Percentiles rank a stretch among this genome's conserved stretches.
These are phyloP conservation scores for Silurus asotus DNA, from an alignment of 2,113 vertebrate species.

Conservation along the genomic window DNA sequence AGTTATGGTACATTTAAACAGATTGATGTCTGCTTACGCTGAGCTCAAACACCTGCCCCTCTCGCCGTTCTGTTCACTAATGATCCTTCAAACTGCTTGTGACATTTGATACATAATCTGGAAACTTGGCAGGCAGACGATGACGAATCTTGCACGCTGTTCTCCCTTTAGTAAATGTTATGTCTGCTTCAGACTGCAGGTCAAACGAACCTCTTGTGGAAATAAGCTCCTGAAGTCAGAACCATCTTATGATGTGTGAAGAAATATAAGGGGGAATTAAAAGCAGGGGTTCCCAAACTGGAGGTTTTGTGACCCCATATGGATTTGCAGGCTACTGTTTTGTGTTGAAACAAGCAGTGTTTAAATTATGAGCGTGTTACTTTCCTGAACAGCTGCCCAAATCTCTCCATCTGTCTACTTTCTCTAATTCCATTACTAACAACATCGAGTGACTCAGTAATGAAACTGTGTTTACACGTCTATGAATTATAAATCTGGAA, in stretches of 20 bases:
- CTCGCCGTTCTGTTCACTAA: neutral
- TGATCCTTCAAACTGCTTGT: slow-evolving; percentile 11
- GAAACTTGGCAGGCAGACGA: neutral
- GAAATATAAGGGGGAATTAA: neutral
- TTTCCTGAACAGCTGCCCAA: neutral
- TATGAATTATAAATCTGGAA: neutral
- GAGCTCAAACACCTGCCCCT: slow-evolving; percentile 7
- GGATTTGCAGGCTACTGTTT: neutral
- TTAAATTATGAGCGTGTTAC: neutral
- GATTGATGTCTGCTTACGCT: slow-evolving; percentile 13
- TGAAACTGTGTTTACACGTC: neutral
- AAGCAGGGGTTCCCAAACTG: neutral
- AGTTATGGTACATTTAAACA: slow-evolving; percentile 24
- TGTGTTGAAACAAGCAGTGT: neutral
- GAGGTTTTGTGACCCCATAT: neutral
- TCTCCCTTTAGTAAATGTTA: slow-evolving; percentile 19
- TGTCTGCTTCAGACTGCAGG: slow-evolving; percentile 12
- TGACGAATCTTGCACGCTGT: neutral
- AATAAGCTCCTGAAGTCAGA: neutral
- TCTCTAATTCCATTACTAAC: neutral
- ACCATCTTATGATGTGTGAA: neutral
- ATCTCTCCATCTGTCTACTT: neutral
- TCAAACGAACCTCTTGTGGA: neutral
- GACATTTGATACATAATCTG: neutral
- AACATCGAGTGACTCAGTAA: neutral